Conservation (phyloP, 2,888 invertebrate species). For the Drosophila lacicola region DNA sequence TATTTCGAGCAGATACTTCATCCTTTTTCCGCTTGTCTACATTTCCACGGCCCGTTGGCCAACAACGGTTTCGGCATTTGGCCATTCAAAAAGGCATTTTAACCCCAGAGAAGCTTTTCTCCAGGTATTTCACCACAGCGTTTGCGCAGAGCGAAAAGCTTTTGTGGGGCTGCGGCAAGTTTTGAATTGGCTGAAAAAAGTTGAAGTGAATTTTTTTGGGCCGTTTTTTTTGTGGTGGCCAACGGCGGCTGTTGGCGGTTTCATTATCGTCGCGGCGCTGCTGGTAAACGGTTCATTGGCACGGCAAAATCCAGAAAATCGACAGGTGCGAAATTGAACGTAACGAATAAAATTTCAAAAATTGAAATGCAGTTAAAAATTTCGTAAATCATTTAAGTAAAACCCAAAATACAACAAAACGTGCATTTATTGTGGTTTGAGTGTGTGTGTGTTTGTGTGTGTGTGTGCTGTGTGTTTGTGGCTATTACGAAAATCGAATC, state of each 20-base stretch:
- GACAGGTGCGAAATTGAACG: slow-evolving; percentile 31
- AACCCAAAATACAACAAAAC: slow-evolving; percentile 26
- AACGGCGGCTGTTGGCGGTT: slow-evolving; percentile 45
- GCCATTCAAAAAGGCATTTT: slow-evolving; percentile 40
- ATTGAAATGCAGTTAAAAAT: slow-evolving; percentile 32
- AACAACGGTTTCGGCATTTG: slow-evolving; percentile 18
- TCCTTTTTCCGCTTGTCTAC: not conserved
- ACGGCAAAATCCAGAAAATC: slow-evolving; percentile 10
- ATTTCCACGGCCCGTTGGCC: slow-evolving; percentile 52
- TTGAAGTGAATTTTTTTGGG: slow-evolving; percentile 30
- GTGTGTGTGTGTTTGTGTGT: slow-evolving; percentile 10
- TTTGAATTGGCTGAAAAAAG: slow-evolving; percentile 31
- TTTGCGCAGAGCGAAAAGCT: slow-evolving; percentile 60
- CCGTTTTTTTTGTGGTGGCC: slow-evolving; percentile 42
- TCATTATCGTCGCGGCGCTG: slow-evolving; percentile 79
- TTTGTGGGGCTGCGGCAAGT: slow-evolving; percentile 37
- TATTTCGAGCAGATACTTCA: not conserved
- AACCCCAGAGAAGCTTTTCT: slow-evolving; percentile 43
- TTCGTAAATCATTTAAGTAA: slow-evolving; percentile 26
- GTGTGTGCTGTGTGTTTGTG: slow-evolving; percentile 12
- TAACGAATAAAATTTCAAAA: slow-evolving; percentile 36
- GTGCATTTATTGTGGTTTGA: slow-evolving; percentile 30
- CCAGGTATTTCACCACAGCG: slow-evolving; percentile 52
- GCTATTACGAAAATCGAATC: slow-evolving; percentile 54
- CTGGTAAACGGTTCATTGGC: slow-evolving; percentile 65